These are phyloP conservation scores for Aramus guarauna DNA, from an alignment of 2,113 vertebrate species.

Conservation along the genomic window DNA sequence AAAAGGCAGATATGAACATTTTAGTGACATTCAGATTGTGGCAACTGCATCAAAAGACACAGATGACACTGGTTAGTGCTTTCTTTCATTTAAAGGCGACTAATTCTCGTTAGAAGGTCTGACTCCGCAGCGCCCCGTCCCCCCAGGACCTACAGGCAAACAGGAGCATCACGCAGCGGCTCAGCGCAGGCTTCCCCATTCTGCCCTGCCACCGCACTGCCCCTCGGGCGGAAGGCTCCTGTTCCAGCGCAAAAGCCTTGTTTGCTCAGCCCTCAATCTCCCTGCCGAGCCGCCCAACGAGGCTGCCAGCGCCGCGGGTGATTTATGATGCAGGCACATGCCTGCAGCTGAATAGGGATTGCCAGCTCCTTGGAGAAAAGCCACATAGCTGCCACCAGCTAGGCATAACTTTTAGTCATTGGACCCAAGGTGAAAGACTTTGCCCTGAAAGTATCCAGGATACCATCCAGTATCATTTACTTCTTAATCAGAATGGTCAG, in stretches of 20 bases:
- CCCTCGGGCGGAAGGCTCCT: fast-evolving
- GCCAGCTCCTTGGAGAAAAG: slow-evolving; percentile 10
- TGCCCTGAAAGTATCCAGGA: background rate
- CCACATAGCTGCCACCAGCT: slow-evolving; percentile 39
- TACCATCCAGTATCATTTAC: background rate
- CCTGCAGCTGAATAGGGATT: slow-evolving; percentile 5
- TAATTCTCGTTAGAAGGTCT: background rate
- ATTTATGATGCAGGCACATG: slow-evolving; percentile 34
- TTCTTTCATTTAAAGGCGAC: background rate
- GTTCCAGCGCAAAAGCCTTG: background rate
- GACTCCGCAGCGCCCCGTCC: fast-evolving
- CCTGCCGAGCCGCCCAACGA: background rate
- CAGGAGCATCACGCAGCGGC: background rate
- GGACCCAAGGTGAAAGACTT: background rate
- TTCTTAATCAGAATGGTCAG: background rate
- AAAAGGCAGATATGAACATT: background rate
- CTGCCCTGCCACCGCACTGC: background rate
- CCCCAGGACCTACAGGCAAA: background rate
- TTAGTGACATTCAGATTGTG: background rate
- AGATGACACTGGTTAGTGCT: background rate
- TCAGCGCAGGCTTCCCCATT: background rate
- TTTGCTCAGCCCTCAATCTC: background rate
- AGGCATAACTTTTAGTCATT: background rate
- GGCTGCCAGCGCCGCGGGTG: background rate
- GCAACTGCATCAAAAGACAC: background rate